Evolutionary conservation across 1,140 invertebrate species (phyloP).

Genomic region (Conus ventricosus): DNA sequence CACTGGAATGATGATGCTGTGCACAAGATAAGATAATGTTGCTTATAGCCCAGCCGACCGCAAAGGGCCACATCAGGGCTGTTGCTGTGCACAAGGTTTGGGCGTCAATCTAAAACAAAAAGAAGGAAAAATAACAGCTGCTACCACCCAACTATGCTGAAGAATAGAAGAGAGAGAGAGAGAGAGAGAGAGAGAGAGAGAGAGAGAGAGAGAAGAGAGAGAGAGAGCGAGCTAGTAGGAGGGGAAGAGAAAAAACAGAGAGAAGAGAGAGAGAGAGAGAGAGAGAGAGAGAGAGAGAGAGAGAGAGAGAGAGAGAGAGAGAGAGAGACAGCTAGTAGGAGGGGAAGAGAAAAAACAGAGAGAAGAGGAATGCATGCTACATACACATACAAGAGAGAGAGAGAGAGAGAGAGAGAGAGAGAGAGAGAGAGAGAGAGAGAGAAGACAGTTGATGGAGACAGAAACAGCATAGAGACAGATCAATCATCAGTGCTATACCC

Average conservation of each 20-base stretch:
- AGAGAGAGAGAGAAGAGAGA: background rate
- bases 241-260: constrained; percentile 23
- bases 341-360: constrained; percentile 23
- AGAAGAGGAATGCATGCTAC: background rate
- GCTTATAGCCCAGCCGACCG: too few species aligned
- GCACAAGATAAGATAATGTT: too few species aligned
- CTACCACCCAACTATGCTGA: background rate
- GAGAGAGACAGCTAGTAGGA: background rate
- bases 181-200: constrained; percentile 18
- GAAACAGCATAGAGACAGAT: background rate
- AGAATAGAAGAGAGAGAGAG: background rate
- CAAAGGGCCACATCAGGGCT: too few species aligned
- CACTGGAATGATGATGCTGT: too few species aligned
- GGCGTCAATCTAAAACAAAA: background rate
- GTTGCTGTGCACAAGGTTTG: background rate
- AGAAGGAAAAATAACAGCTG: background rate
- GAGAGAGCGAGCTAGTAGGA: background rate
- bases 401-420: constrained; percentile 30
- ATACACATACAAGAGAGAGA: constrained; percentile 1
- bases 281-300: constrained; percentile 18
- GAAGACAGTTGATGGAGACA: background rate
- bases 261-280: constrained; percentile 20
- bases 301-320: background rate
- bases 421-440: constrained; percentile 30
- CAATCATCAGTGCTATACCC: too few species aligned